phyloP scores from a whole-genome alignment of 1,140 invertebrate species.

The Caenorhabditis brenneri region DNA sequence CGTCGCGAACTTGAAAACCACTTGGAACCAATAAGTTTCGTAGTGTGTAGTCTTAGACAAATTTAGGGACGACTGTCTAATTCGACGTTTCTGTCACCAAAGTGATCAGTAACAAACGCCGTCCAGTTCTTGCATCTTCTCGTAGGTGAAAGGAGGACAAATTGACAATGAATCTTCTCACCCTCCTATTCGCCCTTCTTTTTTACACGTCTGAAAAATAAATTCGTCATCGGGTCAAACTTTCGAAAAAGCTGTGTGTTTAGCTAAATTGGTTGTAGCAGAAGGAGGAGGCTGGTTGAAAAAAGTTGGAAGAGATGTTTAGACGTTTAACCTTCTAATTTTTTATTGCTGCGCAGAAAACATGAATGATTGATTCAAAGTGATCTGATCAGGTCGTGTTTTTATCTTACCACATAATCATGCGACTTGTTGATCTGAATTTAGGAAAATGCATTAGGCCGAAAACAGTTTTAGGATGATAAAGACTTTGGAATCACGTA shows the following conservation, averaged over 20 bases:
- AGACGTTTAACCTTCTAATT: not conserved
- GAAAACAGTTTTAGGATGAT: not conserved
- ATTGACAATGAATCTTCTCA: not conserved
- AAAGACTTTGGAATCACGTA: not conserved
- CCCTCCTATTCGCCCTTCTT: not conserved
- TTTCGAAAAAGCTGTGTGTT: not conserved
- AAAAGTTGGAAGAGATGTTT: slow-evolving; percentile 15
- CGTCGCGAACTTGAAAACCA: not conserved
- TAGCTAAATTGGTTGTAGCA: no score
- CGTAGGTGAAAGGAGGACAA: not conserved
- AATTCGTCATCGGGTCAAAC: slow-evolving; percentile 2
- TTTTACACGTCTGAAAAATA: not conserved
- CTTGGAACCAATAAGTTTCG: not conserved
- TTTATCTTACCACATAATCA: not conserved
- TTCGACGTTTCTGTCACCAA: not conserved
- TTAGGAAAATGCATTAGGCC: not conserved
- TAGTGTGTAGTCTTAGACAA: not conserved
- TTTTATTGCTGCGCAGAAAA: not conserved
- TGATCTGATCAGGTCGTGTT: slow-evolving; percentile 22
- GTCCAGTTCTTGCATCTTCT: not conserved
- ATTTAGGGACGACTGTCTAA: not conserved
- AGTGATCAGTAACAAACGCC: slow-evolving; percentile 31
- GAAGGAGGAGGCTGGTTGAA: no score
- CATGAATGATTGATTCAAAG: slow-evolving; percentile 21
- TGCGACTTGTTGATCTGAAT: slow-evolving; percentile 10